A percentile compares a stretch with the other conserved stretches of the same genome.
These are phyloP conservation scores for Menidia menidia DNA, from an alignment of 2,797 vertebrate species.

Conservation along the genomic window DNA sequence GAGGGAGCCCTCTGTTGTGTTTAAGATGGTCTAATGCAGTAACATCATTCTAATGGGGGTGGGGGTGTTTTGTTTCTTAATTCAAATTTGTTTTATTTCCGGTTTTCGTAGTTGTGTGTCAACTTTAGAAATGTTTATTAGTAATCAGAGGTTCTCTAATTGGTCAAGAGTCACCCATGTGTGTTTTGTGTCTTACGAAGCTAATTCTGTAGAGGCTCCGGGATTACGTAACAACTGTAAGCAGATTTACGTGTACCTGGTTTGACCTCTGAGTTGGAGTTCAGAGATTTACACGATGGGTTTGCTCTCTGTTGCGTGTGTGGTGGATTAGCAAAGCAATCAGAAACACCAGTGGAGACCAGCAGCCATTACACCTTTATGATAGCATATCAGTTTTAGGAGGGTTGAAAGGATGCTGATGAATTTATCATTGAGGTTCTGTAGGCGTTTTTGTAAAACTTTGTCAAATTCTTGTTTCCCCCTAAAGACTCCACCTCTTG, in stretches of 20 bases:
- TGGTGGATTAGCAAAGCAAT: background rate
- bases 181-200: background rate
- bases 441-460: background rate
- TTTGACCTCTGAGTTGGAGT: constrained; percentile 53
- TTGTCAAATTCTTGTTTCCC: background rate
- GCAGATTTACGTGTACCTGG: constrained; percentile 50
- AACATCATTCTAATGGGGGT: background rate
- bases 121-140: background rate
- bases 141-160: background rate
- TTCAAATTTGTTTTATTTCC: background rate
- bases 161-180: background rate
- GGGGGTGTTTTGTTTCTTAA: background rate
- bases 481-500: background rate
- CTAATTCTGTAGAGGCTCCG: constrained; percentile 41
- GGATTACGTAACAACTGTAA: constrained; percentile 66
- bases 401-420: background rate
- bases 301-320: constrained; percentile 10
- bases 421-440: too few relatives aligned
- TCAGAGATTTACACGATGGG: constrained; percentile 48
- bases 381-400: background rate
- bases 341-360: background rate
- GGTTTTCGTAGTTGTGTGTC: background rate
- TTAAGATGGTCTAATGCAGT: background rate
- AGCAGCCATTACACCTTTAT: background rate
- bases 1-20: background rate